Conservation (phyloP, 37 sponge, comb jelly and placozoan species). For the Bolinopsis microptera region DNA sequence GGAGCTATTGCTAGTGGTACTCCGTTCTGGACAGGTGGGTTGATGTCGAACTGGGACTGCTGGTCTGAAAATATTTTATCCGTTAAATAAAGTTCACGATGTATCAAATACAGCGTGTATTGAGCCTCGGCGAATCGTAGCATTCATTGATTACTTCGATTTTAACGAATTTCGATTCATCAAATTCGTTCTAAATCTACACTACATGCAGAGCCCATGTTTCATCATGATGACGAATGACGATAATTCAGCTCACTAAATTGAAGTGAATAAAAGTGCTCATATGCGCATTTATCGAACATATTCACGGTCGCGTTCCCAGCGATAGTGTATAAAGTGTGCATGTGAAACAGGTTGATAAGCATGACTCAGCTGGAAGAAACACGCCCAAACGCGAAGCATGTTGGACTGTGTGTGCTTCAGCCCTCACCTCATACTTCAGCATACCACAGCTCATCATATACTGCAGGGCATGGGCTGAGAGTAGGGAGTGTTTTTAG, state of each 20-base stretch:
- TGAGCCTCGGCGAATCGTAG: background rate
- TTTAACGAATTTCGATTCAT: too few species aligned
- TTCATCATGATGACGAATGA: too few species aligned
- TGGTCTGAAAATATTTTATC: slow-evolving; percentile 60
- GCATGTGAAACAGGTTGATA: background rate
- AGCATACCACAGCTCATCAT: background rate
- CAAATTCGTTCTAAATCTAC: too few species aligned
- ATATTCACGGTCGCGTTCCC: background rate
- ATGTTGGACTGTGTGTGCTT: background rate
- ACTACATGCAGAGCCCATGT: too few species aligned
- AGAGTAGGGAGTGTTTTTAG: too few species aligned
- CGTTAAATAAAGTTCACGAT: background rate
- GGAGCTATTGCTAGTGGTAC: slow-evolving; percentile 59
- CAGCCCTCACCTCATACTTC: background rate
- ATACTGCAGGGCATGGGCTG: too few species aligned
- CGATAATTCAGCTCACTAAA: too few species aligned
- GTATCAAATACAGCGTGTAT: background rate
- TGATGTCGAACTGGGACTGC: slow-evolving; percentile 59
- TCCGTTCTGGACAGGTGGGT: slow-evolving; percentile 63
- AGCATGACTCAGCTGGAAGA: background rate
- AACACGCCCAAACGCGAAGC: background rate
- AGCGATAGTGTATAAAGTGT: background rate
- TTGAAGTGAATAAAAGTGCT: background rate
- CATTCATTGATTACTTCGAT: too few species aligned
- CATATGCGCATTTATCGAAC: background rate